phyloP scores from a whole-genome alignment of 2,888 invertebrate species.

The Acanthacorydalis orientalis region DNA sequence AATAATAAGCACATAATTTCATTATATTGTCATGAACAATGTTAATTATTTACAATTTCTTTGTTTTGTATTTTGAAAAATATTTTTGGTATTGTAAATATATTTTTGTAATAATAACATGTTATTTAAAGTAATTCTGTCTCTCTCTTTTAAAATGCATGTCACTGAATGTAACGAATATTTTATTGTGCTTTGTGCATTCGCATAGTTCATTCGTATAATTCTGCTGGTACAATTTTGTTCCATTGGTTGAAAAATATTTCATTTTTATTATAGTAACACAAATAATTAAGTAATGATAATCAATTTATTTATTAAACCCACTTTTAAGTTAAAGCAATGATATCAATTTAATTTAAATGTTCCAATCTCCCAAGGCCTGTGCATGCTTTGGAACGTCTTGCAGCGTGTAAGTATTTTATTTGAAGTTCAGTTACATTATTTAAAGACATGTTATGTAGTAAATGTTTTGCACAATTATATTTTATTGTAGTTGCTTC shows the following conservation, averaged over 20 bases:
- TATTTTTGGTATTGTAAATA: constrained; percentile 5
- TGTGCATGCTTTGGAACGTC: constrained; percentile 78
- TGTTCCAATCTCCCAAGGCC: constrained; percentile 35
- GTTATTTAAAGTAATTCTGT: background rate
- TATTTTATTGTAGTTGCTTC: constrained; percentile 1
- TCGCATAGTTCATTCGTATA: background rate
- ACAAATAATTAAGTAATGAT: too few relatives aligned
- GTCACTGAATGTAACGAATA: background rate
- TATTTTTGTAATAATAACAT: too few relatives aligned
- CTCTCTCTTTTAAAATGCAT: constrained; percentile 1
- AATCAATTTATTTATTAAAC: too few relatives aligned
- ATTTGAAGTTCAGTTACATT: too few relatives aligned
- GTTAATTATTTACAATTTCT: too few relatives aligned
- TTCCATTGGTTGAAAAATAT: too few relatives aligned
- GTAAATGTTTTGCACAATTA: constrained; percentile 1
- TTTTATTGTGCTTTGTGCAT: background rate
- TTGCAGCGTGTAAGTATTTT: constrained; percentile 76
- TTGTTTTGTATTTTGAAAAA: constrained; percentile 7
- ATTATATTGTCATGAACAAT: constrained; percentile 1
- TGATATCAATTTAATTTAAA: background rate
- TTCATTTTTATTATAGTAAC: too few relatives aligned
- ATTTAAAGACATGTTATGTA: too few relatives aligned
- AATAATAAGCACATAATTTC: background rate
- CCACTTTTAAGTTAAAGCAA: too few relatives aligned
- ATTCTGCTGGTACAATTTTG: too few relatives aligned